Base-by-base conservation (phyloP, 2,888 invertebrate species). In the Dynastes grantii region DNA sequence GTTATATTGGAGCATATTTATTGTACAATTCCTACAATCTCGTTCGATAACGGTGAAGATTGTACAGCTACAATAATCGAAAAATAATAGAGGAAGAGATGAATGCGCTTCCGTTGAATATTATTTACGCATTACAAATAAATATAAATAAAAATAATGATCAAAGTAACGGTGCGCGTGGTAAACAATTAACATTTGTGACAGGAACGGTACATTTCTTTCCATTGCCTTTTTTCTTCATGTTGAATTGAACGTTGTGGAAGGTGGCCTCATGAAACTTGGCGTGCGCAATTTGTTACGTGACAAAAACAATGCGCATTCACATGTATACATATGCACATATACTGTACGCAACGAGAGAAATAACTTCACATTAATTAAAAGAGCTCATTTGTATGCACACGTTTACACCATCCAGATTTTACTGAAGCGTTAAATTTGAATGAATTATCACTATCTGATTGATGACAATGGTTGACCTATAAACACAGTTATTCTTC, bases 21-120 rank as follows among this genome's bases (percentile, higher is more conserved):
- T 16, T 16, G 16, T 16, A 16, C 22, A 55, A 55, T 16, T 16
- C 16, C 55, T 67, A 55, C 55, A 45, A 75, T 27, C n/a, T 40
- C 2, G 49, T 22, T 63, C 55, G 45, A 40, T 61, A 75, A 75
- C 73, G 73, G 73, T 61, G 45, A 63, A 61, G 11, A 63, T 68
- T 68, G 32, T 68, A 63, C 73, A 61, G 73, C 61, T 75, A 73
- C 58, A 75, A 75, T 75, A 75, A 61, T 61, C 45, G 61, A 75
- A 75, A 75, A 61, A 61, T 75, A 49, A 75, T 75, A 61, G 27
- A 75, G 73, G 73, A 75, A 73, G 61, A 73, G 73, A 73, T 40
- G 73, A 45, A 61, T 6, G 40, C 45, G 73, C 55, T 75, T 75
- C 73, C 73, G 73, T n/a, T 61, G 51, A 22, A 68, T 75, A 75